Percentiles rank a stretch among this genome's conserved stretches.
Evolutionary conservation across 2,888 invertebrate genomes (phyloP).

Genomic region (Leucophora obtusa): DNA sequence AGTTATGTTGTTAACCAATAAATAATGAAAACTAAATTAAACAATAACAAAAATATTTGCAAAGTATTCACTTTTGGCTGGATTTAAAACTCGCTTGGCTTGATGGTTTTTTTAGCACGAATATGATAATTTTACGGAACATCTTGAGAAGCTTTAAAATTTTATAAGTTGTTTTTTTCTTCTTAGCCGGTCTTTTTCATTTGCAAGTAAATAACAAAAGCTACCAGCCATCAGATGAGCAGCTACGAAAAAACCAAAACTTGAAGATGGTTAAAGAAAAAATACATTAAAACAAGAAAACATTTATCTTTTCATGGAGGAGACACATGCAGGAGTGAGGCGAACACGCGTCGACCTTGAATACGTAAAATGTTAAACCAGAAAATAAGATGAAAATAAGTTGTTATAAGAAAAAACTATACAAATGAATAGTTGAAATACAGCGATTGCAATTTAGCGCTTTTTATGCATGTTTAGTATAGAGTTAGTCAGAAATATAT

Average conservation of each 20-base stretch:
- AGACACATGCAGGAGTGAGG: constrained; percentile 34
- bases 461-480: background rate
- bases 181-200: constrained; percentile 46
- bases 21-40: constrained; percentile 1
- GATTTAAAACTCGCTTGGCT: constrained; percentile 65
- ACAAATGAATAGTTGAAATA: background rate
- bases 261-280: constrained; percentile 12
- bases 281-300: background rate
- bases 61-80: constrained; percentile 26
- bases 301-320: constrained; percentile 7
- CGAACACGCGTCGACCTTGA: constrained; percentile 66
- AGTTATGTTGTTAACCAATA: constrained; percentile 32
- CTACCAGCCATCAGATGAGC: constrained; percentile 22
- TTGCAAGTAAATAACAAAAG: constrained; percentile 25
- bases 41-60: constrained; percentile 30
- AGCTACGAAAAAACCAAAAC: constrained; percentile 1
- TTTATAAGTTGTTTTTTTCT: constrained; percentile 12
- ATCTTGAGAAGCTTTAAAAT: constrained; percentile 29
- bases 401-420: constrained; percentile 27
- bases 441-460: background rate
- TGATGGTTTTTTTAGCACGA: constrained; percentile 69
- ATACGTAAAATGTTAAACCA: constrained; percentile 64
- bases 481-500: too few species aligned
- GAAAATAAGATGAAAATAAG: constrained; percentile 59
- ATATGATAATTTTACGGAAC: constrained; percentile 72